These are phyloP conservation scores for Athene noctua DNA, from an alignment of 2,113 vertebrate species.

Conservation along the genomic window DNA sequence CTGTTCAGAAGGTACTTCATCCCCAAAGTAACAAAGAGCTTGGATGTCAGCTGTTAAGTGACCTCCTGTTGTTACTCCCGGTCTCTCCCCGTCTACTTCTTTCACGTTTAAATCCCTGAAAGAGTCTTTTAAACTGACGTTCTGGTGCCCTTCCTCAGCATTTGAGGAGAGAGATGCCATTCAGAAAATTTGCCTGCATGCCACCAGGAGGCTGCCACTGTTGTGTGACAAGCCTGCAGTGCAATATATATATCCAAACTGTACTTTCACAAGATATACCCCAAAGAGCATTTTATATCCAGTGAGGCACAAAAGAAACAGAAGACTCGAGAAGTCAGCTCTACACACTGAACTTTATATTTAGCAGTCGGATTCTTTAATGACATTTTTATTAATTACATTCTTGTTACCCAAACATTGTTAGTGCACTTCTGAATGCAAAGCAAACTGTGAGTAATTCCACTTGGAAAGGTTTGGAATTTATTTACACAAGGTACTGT, in stretches of 20 bases:
- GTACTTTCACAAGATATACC: fast-evolving
- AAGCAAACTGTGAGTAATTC: not conserved
- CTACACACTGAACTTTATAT: not conserved
- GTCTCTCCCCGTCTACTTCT: not conserved
- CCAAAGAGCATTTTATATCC: not conserved
- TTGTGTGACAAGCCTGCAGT: not conserved
- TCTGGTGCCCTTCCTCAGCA: not conserved
- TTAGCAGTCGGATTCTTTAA: not conserved
- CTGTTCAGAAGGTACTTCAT: not conserved
- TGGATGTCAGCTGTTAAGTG: not conserved
- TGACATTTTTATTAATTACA: not conserved
- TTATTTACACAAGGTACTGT: not conserved
- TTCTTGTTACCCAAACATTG: not conserved
- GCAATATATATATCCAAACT: fast-evolving
- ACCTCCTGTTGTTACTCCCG: not conserved
- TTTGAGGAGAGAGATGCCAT: not conserved
- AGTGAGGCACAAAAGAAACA: not conserved
- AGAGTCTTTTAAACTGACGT: not conserved
- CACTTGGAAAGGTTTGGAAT: not conserved
- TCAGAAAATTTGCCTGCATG: not conserved
- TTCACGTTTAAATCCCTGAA: not conserved
- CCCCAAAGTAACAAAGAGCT: not conserved
- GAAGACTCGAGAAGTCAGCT: not conserved
- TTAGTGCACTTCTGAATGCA: not conserved
- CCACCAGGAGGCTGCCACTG: not conserved